A percentile compares a stretch with the other conserved stretches of the same genome.
Conservation (phyloP, 2,797 vertebrate species). For the Coluber constrictor region DNA sequence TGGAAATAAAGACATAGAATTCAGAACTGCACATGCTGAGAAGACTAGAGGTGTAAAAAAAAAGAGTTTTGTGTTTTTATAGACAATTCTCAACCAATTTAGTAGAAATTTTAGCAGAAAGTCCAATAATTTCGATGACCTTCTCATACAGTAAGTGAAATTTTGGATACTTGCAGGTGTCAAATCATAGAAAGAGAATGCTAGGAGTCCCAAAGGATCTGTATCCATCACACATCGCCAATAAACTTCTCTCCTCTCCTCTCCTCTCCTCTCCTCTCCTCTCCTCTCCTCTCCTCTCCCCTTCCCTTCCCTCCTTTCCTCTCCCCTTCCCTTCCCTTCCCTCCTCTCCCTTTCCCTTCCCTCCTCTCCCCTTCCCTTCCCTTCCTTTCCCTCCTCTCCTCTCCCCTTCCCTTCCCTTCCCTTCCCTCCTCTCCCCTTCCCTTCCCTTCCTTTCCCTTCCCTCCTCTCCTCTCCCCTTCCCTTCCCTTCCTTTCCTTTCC, state of each 20-base stretch:
- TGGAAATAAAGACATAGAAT: background rate
- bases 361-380: too few relatives aligned
- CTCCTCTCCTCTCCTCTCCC: too few relatives aligned
- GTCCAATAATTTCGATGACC: background rate
- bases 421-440: too few relatives aligned
- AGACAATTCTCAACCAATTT: background rate
- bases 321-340: too few relatives aligned
- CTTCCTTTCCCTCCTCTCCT: accelerated
- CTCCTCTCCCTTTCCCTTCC: too few relatives aligned
- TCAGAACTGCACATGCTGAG: background rate
- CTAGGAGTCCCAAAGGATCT: background rate
- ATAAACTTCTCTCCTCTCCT: background rate
- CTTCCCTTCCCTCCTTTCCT: too few relatives aligned
- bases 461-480: too few relatives aligned
- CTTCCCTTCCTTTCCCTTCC: too few relatives aligned
- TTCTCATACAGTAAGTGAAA: background rate
- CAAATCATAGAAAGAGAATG: background rate
- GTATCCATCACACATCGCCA: background rate
- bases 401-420: too few relatives aligned
- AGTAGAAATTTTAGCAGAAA: background rate
- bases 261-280: too few relatives aligned
- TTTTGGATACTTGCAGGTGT: background rate
- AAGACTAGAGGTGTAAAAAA: background rate
- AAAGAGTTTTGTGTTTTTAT: background rate
- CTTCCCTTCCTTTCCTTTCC: too few relatives aligned